Conservation (phyloP, 2,113 vertebrate genomes). For the Amphilophus citrinellus region DNA sequence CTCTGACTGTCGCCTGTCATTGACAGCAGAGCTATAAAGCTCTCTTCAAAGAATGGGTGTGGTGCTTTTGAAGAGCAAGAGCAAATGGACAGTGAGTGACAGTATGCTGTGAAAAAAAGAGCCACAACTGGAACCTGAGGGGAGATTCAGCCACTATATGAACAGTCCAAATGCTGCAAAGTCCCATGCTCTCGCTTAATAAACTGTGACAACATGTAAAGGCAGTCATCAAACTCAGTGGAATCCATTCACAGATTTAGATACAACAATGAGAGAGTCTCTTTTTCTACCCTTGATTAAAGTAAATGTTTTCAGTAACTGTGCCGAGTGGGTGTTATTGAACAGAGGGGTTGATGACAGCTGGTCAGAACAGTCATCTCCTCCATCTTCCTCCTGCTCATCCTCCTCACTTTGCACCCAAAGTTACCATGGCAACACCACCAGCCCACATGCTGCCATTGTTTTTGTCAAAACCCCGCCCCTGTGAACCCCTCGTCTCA, state of each 20-base stretch:
- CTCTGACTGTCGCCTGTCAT: too few species aligned
- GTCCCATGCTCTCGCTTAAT: neutral
- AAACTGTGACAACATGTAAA: neutral
- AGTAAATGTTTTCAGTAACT: constrained; percentile 17
- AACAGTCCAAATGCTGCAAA: neutral
- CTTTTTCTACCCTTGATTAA: neutral
- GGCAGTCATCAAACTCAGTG: neutral
- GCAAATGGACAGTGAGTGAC: neutral
- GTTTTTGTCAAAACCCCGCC: constrained; percentile 50
- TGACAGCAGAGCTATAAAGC: too few species aligned
- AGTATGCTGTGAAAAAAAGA: neutral
- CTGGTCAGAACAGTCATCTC: constrained; percentile 14
- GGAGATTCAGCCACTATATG: neutral
- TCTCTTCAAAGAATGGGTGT: neutral
- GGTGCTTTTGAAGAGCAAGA: neutral
- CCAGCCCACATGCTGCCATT: constrained; percentile 64
- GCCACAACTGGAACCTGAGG: neutral
- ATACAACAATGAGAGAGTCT: neutral
- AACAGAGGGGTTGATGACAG: constrained; percentile 23
- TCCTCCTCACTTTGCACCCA: constrained; percentile 52
- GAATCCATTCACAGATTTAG: neutral
- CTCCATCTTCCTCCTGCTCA: constrained; percentile 41
- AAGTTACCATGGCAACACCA: constrained; percentile 73
- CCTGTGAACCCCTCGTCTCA: constrained; percentile 31
- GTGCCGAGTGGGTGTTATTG: neutral